These are phyloP conservation scores for Caenorhabditis angaria DNA, from an alignment of 2,888 invertebrate species.

Conservation along the genomic window DNA sequence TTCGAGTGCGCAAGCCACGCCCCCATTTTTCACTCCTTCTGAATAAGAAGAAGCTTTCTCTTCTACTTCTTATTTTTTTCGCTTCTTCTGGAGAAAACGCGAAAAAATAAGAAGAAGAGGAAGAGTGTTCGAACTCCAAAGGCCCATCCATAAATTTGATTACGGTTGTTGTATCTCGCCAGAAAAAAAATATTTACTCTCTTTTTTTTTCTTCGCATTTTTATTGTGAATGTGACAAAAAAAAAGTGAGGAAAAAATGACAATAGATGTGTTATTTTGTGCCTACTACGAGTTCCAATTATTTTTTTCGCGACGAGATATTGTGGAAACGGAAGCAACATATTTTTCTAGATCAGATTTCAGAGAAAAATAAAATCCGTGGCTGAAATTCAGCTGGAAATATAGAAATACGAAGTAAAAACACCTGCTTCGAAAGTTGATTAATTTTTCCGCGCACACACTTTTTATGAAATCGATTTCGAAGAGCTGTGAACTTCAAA, in stretches of 20 bases:
- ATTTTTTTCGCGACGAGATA: not conserved
- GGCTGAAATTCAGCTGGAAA: not conserved
- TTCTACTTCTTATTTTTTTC: conserved; percentile 24
- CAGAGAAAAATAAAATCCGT: not conserved
- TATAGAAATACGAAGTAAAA: not conserved
- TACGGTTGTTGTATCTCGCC: not conserved
- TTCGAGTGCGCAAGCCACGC: conserved; percentile 8
- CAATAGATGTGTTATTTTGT: not conserved
- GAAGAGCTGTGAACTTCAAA: too few relatives aligned
- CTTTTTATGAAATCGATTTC: too few relatives aligned
- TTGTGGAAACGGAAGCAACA: not conserved
- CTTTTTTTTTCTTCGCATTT: conserved; percentile 1
- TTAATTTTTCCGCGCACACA: too few relatives aligned
- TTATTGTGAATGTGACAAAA: too few relatives aligned
- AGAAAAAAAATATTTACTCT: not conserved
- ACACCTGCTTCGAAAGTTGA: too few relatives aligned
- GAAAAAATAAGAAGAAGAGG: conserved; percentile 13
- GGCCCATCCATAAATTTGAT: conserved; percentile 10
- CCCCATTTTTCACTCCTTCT: not conserved
- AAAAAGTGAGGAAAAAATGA: not conserved
- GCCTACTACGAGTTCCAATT: not conserved
- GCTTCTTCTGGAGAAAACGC: conserved; percentile 14
- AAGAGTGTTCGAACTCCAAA: conserved; percentile 21
- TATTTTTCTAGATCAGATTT: not conserved
- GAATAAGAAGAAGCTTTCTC: conserved; percentile 1